phyloP scores from a whole-genome alignment of 2,797 vertebrate species.

The Lagorchestes hirsutus region DNA sequence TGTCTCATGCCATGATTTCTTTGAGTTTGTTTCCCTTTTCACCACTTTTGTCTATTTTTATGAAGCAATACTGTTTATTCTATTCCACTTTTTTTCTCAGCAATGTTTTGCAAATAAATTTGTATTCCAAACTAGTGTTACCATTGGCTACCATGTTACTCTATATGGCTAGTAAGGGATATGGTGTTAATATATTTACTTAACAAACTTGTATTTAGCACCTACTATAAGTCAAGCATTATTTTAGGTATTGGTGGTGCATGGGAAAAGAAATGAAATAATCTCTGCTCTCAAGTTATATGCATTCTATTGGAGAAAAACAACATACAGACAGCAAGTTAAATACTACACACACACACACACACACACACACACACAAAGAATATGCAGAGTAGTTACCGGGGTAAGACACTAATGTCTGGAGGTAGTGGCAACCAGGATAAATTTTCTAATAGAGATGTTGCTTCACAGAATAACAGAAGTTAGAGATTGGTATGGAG shows the following conservation, averaged over 20 bases:
- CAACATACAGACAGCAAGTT: background rate
- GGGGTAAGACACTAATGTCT: background rate
- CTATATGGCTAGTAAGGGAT: background rate
- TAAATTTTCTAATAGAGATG: background rate
- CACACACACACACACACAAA: background rate
- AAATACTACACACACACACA: background rate
- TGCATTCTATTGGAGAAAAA: background rate
- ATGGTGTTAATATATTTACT: background rate
- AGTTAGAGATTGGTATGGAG: background rate
- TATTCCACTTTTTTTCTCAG: background rate
- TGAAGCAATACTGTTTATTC: background rate
- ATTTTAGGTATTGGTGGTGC: background rate
- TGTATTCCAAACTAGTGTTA: background rate
- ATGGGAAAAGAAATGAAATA: background rate
- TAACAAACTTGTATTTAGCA: background rate
- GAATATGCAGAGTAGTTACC: background rate
- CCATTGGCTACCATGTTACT: background rate
- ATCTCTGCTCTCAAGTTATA: background rate
- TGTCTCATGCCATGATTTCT: background rate
- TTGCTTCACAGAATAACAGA: background rate
- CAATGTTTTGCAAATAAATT: background rate
- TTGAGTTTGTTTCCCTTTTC: background rate
- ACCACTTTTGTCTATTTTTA: background rate
- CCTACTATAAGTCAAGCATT: background rate
- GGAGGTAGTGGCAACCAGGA: background rate